Conservation (phyloP, 2,888 invertebrate genomes). For the Cephonodes hylas region DNA sequence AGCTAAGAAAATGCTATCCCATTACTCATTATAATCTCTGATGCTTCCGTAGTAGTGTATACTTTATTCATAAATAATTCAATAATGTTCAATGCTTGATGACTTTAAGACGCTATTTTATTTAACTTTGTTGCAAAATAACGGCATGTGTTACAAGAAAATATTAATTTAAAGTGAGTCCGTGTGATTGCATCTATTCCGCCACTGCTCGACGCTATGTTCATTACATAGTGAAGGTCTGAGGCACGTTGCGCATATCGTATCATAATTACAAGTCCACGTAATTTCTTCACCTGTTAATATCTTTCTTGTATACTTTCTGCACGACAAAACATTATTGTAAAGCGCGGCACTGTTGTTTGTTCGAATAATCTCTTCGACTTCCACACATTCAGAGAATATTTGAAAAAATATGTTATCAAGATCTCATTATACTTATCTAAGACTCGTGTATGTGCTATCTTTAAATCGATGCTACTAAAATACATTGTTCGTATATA, state of each 20-base stretch:
- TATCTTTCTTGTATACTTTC: slow-evolving; percentile 26
- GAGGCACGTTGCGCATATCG: slow-evolving; percentile 42
- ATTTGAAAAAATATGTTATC: neutral
- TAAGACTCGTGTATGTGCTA: neutral
- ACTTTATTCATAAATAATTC: neutral
- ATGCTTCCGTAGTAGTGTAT: neutral
- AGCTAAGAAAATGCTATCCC: neutral
- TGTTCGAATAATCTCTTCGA: neutral
- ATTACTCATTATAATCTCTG: neutral
- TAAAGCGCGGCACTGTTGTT: neutral
- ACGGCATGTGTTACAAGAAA: slow-evolving; percentile 42
- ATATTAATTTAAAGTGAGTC: slow-evolving; percentile 42
- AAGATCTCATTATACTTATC: neutral
- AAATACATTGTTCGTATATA: neutral
- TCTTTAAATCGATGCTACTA: neutral
- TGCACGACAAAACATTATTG: neutral
- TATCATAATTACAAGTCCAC: slow-evolving; percentile 45
- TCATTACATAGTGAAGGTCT: slow-evolving; percentile 43
- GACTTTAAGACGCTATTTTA: neutral
- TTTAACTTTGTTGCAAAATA: slow-evolving; percentile 20
- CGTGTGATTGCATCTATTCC: slow-evolving; percentile 51
- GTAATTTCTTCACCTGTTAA: slow-evolving; percentile 21
- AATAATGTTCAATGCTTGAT: slow-evolving; percentile 1
- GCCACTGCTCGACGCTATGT: slow-evolving; percentile 48
- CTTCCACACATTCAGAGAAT: neutral